phyloP scores from a whole-genome alignment of 2,113 vertebrate species.

The human (Homo sapiens) region GRCh38 chr1:44418501-44419000 shows the following conservation, averaged over 20 bases:
- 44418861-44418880: conserved; percentile 23
- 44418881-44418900: conserved; percentile 41
- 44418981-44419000: conserved; percentile 41
- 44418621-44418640: conserved; percentile 77
- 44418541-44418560: conserved; percentile 74
- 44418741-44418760: conserved; percentile 81
- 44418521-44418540: conserved; percentile 4
- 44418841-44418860: conserved; percentile 26
- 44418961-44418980: conserved; percentile 31
- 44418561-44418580: conserved; percentile 72
- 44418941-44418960: conserved; percentile 36
- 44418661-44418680: conserved; percentile 80
- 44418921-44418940: conserved; percentile 44
- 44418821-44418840: conserved; percentile 53
- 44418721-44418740: conserved; percentile 78
- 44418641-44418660: conserved; percentile 57
- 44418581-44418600: conserved; percentile 72
- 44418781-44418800: conserved; percentile 68
- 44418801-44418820: conserved; percentile 64
- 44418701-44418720: conserved; percentile 76
- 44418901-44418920: conserved; percentile 47
- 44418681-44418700: conserved; percentile 70
- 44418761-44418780: conserved; percentile 76
- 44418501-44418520: conserved; percentile 40
- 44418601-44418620: conserved; percentile 71